Evolutionary conservation across 2,888 invertebrate species (phyloP), one percentile per base, ranked within the genome.

Genomic region (Patella caerulea): DNA sequence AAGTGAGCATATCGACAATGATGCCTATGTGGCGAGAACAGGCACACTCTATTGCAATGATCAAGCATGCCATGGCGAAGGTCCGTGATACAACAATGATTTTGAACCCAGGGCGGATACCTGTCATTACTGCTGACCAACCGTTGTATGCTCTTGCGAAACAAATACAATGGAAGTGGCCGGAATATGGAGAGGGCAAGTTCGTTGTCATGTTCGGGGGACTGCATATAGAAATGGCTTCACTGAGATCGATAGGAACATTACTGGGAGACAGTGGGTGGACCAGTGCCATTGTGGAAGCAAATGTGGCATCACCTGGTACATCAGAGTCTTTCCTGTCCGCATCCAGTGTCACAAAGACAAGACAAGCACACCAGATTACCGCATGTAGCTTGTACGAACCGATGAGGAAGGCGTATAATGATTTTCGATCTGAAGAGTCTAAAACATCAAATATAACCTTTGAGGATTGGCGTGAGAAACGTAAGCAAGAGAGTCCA

Each of bases 61-160:
- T 80, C 15, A 80, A 81, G 73, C 74, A 74, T 79, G 78, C 53
- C 3, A 79, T 79, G 75, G 53, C 19, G 12, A 15, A 75, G 15
- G 45, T 74, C 3, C 53, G 15, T 17, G 19, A 74, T n/a, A 19
- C 59, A 12, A 65, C 54, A 17, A 24, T 59, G 3, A 4, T 69
- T 45, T 55, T 77, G 7, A 79, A 72, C 72, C n/a, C 45, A 9
- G 45, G 45, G 45, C 9, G 9, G 45, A 9, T 9, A 45, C 45
- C 45, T 7, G 78, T 79, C 54, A 71, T 56, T 19, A 54, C 59
- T 3, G 17, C 74, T 15, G 79, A 79, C 52, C 73, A 72, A 45
- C 79, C 77, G 29, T 65, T 79, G 9, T 78, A 56, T 77, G 73
- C 77, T 19, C 52, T 79, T 7, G 74, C 72, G 52, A 79, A 79